A percentile compares a stretch with the other conserved stretches of the same genome.
phyloP scores from a whole-genome alignment of 2,113 vertebrate species.

The Cacatua alba region DNA sequence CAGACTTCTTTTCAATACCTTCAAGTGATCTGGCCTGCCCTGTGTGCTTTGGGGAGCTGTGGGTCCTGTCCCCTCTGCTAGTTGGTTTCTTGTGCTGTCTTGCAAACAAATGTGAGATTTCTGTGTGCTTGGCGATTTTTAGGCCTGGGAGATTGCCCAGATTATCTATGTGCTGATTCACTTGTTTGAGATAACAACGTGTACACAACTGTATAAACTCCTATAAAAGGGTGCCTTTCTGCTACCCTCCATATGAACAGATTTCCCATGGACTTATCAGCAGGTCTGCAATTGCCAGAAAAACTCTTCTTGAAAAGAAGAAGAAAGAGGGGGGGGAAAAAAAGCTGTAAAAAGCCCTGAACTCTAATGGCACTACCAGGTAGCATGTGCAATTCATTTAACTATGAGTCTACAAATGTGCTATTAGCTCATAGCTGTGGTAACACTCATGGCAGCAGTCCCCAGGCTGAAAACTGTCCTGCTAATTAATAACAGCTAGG shows the following conservation, averaged over 20 bases:
- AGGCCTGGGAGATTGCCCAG: neutral
- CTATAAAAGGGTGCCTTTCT: neutral
- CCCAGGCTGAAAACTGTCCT: slow-evolving; percentile 32
- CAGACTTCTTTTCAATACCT: neutral
- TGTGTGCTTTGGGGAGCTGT: neutral
- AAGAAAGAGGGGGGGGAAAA: neutral
- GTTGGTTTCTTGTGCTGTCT: neutral
- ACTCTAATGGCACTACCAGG: slow-evolving; percentile 35
- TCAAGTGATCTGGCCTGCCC: neutral
- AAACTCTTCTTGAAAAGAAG: neutral
- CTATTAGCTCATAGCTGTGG: slow-evolving; percentile 41
- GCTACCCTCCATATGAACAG: neutral
- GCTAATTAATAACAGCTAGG: slow-evolving; percentile 58
- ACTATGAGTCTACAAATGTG: neutral
- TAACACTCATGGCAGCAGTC: slow-evolving; percentile 36
- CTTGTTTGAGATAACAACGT: neutral
- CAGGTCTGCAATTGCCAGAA: neutral
- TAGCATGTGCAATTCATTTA: slow-evolving; percentile 53
- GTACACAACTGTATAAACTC: neutral
- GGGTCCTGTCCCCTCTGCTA: neutral
- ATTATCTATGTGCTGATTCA: neutral
- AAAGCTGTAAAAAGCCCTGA: neutral
- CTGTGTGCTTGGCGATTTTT: neutral
- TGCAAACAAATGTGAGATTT: neutral
- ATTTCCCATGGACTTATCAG: neutral